These are phyloP conservation scores for Noctua fimbriata DNA, from an alignment of 2,888 invertebrate genomes.

Conservation along the genomic window DNA sequence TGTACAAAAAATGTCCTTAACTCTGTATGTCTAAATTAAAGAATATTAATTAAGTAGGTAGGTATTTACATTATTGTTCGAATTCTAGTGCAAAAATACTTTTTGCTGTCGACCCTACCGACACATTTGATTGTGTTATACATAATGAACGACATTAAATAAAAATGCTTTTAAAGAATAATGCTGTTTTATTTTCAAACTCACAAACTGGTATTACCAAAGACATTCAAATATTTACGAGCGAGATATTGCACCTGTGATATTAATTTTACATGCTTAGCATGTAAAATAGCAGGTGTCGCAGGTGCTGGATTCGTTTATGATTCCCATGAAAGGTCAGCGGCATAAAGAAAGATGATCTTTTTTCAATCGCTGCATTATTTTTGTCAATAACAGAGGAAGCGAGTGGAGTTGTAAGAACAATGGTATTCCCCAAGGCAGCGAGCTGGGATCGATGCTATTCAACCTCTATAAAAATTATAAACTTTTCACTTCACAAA, in stretches of 20 bases:
- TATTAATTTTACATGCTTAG: not conserved
- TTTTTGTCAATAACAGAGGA: not conserved
- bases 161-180: not conserved
- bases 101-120: not conserved
- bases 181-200: slow-evolving; percentile 11
- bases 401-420: not conserved
- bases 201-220: slow-evolving; percentile 22
- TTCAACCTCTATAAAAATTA: not conserved
- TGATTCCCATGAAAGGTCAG: not conserved
- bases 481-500: not conserved
- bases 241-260: not conserved
- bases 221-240: too few species aligned
- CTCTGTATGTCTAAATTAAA: not conserved
- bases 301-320: slow-evolving; percentile 6
- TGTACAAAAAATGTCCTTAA: not conserved
- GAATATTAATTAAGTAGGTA: not conserved
- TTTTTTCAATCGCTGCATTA: not conserved
- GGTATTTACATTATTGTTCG: not conserved
- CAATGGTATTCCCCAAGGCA: not conserved
- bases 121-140: not conserved
- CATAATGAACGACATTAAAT: not conserved
- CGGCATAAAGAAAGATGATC: not conserved
- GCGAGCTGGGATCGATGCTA: not conserved
- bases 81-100: not conserved
- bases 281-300: not conserved